Evolutionary conservation across 1,140 invertebrate species (phyloP), one percentile per base, ranked within the genome.

Genomic region (Drosophila baimaii): DNA sequence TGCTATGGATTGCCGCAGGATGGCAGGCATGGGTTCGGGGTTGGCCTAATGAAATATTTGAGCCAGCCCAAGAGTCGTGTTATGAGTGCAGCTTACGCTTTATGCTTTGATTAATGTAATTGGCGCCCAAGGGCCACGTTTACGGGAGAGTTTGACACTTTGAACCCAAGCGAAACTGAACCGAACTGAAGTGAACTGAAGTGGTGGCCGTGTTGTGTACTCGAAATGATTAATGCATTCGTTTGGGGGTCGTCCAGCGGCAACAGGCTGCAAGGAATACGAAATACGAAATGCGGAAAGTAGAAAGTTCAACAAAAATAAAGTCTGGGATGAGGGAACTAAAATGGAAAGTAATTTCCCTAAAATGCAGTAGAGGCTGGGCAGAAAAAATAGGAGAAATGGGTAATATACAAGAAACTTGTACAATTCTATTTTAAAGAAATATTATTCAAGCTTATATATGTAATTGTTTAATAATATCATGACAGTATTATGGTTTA

Each of bases 71-170:
- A 66, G 52, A 58, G 61, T 66, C 63, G 41, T 76, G 73, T 76
- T 76, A 76, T 76, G 72, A 76, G 52, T 76, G 72, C 61, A 78
- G 79, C 62, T 65, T 68, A 59, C 46, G 52, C 44, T 84, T 64
- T 65, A 64, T 62, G 71, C 79, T 71, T 72, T 88, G 82, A 85
- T 85, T 85, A 86, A 86, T 86, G 82, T 86, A 86, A 88, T 86
- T 88, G 79, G 59, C 55, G 76, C 77, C 72, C 82, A 56, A 49
- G 75, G 82, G 49, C 37, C 51, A 35, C 39, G 37, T 31, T 31
- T 64, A 33, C 59, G 23, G 47, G n/a, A 47, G 33, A 52, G 65
- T 79, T 73, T 73, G 81, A 70, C 73, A 81, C 49, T 76, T 79
- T 58, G 52, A 79, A 65, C 69, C 46, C 27, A 23, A 27, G 29